A percentile compares a stretch with the other conserved stretches of the same genome.
These are phyloP conservation scores for Melitaea athalia DNA, from an alignment of 2,888 invertebrate genomes.

Conservation along the genomic window DNA sequence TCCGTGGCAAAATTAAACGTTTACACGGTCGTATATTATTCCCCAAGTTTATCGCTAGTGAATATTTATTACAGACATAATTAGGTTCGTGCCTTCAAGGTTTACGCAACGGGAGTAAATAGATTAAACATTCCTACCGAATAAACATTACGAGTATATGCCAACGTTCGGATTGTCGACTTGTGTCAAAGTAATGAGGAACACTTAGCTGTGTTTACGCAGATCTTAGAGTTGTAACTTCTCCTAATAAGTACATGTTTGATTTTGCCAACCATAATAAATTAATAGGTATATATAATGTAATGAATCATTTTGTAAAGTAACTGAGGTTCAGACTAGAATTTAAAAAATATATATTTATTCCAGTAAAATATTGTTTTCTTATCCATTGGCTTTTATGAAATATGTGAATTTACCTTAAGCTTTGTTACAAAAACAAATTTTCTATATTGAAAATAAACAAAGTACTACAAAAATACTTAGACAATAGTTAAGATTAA, in stretches of 20 bases:
- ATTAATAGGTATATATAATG: not conserved
- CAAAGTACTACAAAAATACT: no score
- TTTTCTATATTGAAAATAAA: no score
- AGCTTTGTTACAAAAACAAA: no score
- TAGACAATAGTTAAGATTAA: no score
- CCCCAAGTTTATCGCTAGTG: conserved; percentile 72
- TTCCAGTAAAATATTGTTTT: no score
- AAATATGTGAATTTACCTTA: no score
- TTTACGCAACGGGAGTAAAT: conserved; percentile 64
- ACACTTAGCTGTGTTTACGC: conserved; percentile 54
- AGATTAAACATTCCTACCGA: conserved; percentile 59
- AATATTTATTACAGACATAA: conserved; percentile 74
- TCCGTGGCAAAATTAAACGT: conserved; percentile 66
- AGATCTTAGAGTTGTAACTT: conserved; percentile 38
- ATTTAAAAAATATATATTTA: no score
- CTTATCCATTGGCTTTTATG: no score
- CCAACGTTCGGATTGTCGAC: conserved; percentile 44
- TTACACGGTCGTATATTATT: conserved; percentile 72
- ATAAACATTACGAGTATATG: conserved; percentile 39
- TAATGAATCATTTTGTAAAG: not conserved
- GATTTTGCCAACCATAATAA: conserved; percentile 16
- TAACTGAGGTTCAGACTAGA: no score
- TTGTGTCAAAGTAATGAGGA: conserved; percentile 54
- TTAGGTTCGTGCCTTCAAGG: conserved; percentile 68
- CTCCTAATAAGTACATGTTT: conserved; percentile 5